phyloP scores from a whole-genome alignment of 2,113 vertebrate species.

The Pseudopipra pipra region DNA sequence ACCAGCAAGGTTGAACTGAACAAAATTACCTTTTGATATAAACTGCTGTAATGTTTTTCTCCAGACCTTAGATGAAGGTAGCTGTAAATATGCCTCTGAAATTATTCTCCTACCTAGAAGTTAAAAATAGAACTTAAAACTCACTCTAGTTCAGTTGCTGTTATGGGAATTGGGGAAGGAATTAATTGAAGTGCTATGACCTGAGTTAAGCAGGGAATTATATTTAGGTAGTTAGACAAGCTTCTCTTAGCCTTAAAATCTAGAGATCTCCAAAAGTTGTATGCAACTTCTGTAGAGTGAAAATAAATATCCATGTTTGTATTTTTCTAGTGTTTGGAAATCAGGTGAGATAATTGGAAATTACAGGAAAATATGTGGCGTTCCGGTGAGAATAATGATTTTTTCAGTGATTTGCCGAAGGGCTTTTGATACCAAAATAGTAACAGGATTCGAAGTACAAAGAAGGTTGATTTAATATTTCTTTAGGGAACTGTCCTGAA shows the following conservation, averaged over 20 bases:
- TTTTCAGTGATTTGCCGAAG: constrained; percentile 6
- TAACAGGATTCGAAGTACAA: constrained; percentile 30
- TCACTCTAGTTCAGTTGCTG: neutral
- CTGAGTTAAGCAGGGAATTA: neutral
- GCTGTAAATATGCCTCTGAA: neutral
- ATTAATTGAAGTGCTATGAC: constrained; percentile 16
- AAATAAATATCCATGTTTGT: neutral
- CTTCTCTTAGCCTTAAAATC: neutral
- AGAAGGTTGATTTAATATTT: constrained; percentile 30
- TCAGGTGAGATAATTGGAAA: neutral
- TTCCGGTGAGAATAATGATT: neutral
- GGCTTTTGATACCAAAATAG: constrained; percentile 38
- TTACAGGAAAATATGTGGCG: neutral
- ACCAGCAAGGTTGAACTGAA: neutral
- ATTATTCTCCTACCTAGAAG: neutral
- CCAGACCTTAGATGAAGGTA: neutral
- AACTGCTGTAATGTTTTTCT: neutral
- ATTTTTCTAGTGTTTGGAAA: neutral
- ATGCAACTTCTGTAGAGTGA: neutral
- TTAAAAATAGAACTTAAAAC: neutral
- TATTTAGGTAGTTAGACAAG: neutral
- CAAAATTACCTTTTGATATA: neutral
- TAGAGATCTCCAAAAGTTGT: neutral
- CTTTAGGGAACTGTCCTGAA: constrained; percentile 39
- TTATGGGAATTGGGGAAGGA: neutral